phyloP scores from a whole-genome alignment of 2,797 vertebrate genomes.

The Syngnathus acus region DNA sequence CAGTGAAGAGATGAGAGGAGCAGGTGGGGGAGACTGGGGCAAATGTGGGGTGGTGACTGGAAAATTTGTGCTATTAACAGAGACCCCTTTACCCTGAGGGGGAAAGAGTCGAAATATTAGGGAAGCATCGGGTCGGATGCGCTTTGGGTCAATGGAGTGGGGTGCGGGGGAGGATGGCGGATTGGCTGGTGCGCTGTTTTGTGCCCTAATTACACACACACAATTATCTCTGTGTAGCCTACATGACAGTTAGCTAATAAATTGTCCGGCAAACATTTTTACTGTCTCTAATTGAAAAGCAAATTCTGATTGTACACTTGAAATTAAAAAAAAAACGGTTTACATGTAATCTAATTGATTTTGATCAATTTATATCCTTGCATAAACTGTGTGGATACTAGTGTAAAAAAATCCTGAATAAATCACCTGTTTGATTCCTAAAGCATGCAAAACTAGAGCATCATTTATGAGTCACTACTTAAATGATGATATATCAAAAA shows the following conservation, averaged over 20 bases:
- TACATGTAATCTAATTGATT: not conserved
- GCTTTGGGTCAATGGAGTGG: not conserved
- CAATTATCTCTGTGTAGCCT: not conserved
- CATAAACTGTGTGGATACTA: not conserved
- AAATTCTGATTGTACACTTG: not conserved
- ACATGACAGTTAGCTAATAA: not conserved
- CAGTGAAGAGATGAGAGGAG: not conserved
- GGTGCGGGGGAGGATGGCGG: conserved; percentile 5
- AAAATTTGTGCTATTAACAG: conserved; percentile 8
- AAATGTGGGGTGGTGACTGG: conserved; percentile 3
- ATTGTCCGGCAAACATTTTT: not conserved
- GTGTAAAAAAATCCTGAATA: not conserved
- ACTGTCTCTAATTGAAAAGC: not conserved
- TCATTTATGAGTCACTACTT: not conserved
- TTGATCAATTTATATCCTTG: not conserved
- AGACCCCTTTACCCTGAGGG: not conserved
- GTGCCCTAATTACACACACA: conserved; percentile 6
- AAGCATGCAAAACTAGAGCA: not conserved
- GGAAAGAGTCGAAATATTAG: not conserved
- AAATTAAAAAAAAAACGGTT: not conserved
- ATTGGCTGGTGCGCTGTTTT: conserved; percentile 2
- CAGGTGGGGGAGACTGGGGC: not conserved
- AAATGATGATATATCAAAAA: conserved; percentile 17
- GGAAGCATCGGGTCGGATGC: not conserved
- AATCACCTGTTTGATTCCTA: not conserved